Percentiles rank a stretch among this genome's conserved stretches.
Evolutionary conservation across 2,888 invertebrate species (phyloP).

Genomic region (Cryptops parisi): DNA sequence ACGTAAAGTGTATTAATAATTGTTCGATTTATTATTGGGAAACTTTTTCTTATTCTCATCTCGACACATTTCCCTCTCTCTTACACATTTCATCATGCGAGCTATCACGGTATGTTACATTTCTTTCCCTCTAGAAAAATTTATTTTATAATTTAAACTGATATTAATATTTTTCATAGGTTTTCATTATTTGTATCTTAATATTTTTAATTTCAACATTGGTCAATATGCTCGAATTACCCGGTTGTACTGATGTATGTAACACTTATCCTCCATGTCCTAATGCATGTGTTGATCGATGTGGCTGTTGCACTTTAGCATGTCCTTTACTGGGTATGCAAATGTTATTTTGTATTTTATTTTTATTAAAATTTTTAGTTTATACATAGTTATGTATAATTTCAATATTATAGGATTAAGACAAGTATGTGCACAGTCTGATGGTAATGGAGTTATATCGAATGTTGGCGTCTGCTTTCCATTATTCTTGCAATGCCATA

Average conservation of each 20-base stretch:
- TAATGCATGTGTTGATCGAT: neutral
- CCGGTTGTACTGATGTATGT: neutral
- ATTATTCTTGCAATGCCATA: neutral
- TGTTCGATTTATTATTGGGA: too few species aligned
- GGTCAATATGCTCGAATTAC: too few species aligned
- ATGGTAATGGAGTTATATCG: slow-evolving; percentile 10
- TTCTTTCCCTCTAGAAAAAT: too few species aligned
- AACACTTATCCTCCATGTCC: neutral
- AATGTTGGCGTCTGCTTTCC: neutral
- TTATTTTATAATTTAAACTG: too few species aligned
- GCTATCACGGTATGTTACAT: too few species aligned
- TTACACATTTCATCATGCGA: too few species aligned
- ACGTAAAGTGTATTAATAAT: too few species aligned
- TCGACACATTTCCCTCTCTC: too few species aligned
- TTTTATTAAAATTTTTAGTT: neutral
- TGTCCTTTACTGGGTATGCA: neutral
- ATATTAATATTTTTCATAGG: too few species aligned
- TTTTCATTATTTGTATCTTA: too few species aligned
- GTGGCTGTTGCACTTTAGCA: neutral
- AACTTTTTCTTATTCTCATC: too few species aligned
- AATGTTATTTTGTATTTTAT: neutral
- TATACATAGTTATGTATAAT: neutral
- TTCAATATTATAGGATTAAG: neutral
- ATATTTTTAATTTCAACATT: too few species aligned
- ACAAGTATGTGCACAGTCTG: slow-evolving; percentile 5